Base-by-base conservation (phyloP, 2,113 vertebrate species). In the Gallinago undulata region DNA sequence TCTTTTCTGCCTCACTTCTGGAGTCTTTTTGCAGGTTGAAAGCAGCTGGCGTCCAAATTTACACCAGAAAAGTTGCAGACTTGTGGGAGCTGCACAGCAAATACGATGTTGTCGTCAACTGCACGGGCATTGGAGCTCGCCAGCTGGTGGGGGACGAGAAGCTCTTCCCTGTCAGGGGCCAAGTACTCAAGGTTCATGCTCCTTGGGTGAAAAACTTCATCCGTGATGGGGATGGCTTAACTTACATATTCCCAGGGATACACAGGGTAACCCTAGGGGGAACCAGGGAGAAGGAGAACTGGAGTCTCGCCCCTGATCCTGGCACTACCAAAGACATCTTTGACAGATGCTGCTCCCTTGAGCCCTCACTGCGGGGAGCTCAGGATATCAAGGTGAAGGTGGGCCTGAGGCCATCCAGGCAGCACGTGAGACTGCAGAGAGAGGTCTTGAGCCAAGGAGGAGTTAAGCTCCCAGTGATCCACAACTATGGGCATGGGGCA, bases 131-230 rank as follows among this genome's bases (percentile, higher is more conserved):
- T 19, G 99, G 99, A 66, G 98, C 99, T 89, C 98, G 59, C 35
- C 59, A 87, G 25, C 96, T 99, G 41, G 96, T 92, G 33, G 97
- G 97, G 25, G 99, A 99, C 60, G 0, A 69, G 23, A 3, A 92
- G 27, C 56, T 99, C 15, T 92, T 98, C 76, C 98, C 99, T 0
- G 50, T 99, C 35, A 98, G 98, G 83, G 99, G 99, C 10, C 99
- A 99, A 94, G 97, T 99, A 13, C 98, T 99, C 35, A 97, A 98
- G 89, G 97, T 99, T 67, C 97, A 98, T 4, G 99, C 99, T 31
- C 99, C 99, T 23, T 99, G 99, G 99, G 88, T 99, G 86, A 98
- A 98, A 80, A 98, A 99, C 88, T 99, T 99, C 89, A 97, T 99
- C 93, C 96, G 98, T 47, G 98, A 98, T 1, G 98, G 96, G 22